Conservation (phyloP, 1,140 invertebrate genomes). For the Heliconius nattereri region DNA sequence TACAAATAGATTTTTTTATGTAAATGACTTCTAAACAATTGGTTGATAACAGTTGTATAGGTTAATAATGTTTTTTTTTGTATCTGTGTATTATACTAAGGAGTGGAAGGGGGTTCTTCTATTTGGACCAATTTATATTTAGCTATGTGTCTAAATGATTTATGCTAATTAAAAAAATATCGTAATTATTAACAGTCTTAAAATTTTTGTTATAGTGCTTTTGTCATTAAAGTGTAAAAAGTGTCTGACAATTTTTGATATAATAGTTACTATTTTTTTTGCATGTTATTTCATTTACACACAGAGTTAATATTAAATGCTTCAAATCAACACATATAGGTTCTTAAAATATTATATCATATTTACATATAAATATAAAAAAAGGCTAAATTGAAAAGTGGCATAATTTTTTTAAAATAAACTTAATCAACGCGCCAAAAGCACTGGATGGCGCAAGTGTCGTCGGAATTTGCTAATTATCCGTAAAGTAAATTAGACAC, state of each 20-base stretch:
- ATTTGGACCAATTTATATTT: neutral
- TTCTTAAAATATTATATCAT: neutral
- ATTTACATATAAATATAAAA: too few species aligned
- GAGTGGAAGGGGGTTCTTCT: neutral
- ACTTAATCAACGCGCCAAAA: too few species aligned
- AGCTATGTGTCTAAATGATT: neutral
- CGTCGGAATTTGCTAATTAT: too few species aligned
- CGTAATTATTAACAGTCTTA: too few species aligned
- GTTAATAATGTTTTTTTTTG: neutral
- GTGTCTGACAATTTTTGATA: too few species aligned
- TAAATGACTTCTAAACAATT: neutral
- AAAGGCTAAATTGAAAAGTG: too few species aligned
- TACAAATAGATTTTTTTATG: neutral
- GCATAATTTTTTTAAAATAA: too few species aligned
- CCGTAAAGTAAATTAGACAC: too few species aligned
- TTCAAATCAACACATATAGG: neutral
- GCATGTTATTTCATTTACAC: neutral
- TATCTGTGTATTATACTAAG: neutral
- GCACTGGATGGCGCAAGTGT: too few species aligned
- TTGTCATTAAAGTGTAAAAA: too few species aligned
- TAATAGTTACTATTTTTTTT: too few species aligned
- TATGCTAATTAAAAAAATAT: neutral
- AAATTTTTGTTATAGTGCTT: too few species aligned
- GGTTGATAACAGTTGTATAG: conserved; percentile 1
- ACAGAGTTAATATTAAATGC: neutral